Evolutionary conservation across 2,888 invertebrate genomes (phyloP).

Genomic region (Palloptera scutellata): DNA sequence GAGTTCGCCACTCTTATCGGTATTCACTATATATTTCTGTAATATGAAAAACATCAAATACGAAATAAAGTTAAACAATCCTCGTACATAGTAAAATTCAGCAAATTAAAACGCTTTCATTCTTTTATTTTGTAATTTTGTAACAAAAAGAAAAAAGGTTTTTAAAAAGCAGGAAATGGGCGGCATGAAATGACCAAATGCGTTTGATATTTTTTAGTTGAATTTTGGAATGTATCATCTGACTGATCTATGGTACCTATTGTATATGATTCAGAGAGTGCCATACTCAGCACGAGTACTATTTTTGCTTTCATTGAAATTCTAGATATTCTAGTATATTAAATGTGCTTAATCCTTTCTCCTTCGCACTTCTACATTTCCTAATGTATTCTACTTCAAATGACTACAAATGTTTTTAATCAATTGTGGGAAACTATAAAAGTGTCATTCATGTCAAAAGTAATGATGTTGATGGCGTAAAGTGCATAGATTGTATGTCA

Average conservation of each 20-base stretch:
- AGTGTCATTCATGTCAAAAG: constrained; percentile 40
- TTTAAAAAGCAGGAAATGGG: constrained; percentile 17
- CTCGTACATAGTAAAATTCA: neutral
- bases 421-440: constrained; percentile 53
- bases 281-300: neutral
- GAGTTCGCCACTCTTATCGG: constrained; percentile 77
- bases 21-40: constrained; percentile 79
- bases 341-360: too few relatives aligned
- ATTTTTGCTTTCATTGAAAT: neutral
- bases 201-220: too few relatives aligned
- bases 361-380: too few relatives aligned
- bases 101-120: neutral
- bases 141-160: constrained; percentile 1
- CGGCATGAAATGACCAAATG: constrained; percentile 58
- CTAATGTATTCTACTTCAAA: neutral
- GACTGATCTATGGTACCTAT: too few relatives aligned
- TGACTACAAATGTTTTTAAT: constrained; percentile 3
- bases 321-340: neutral
- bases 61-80: constrained; percentile 12
- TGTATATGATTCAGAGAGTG: constrained; percentile 24
- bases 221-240: too few relatives aligned
- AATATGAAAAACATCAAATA: constrained; percentile 60
- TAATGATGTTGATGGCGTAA: too few relatives aligned
- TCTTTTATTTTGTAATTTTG: neutral
- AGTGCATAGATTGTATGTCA: too few relatives aligned